Conservation (phyloP, 1,140 invertebrate species). For the Psix sp. region DNA sequence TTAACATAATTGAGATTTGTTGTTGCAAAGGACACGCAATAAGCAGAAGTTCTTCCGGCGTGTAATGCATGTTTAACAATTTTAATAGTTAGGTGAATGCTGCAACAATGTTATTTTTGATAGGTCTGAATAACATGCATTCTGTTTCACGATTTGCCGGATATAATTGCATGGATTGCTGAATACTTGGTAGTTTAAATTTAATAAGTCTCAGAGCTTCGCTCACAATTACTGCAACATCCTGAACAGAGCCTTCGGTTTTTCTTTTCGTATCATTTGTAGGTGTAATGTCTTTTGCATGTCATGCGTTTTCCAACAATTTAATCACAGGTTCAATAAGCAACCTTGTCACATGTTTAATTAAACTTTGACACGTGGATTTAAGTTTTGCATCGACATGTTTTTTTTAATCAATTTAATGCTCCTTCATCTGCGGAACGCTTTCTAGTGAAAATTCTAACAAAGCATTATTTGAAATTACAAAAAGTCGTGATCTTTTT, state of each 20-base stretch:
- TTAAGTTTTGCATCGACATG: slow-evolving; percentile 96
- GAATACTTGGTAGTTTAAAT: slow-evolving; percentile 86
- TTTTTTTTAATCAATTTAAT: slow-evolving; percentile 94
- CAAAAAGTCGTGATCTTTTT: slow-evolving; percentile 91
- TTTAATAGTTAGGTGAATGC: slow-evolving; percentile 90
- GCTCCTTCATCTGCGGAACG: slow-evolving; percentile 93
- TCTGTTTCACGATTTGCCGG: slow-evolving; percentile 97
- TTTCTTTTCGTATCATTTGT: slow-evolving; percentile 71
- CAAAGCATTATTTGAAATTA: slow-evolving; percentile 92
- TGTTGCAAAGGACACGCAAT: slow-evolving; percentile 93
- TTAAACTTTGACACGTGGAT: slow-evolving; percentile 92
- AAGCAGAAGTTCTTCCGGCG: slow-evolving; percentile 87
- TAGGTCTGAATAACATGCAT: slow-evolving; percentile 94
- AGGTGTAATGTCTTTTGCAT: slow-evolving; percentile 60
- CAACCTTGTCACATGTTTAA: slow-evolving; percentile 86
- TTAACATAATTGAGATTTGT: slow-evolving; percentile 92
- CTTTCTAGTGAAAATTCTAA: slow-evolving; percentile 94
- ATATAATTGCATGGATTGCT: slow-evolving; percentile 94
- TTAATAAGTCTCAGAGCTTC: slow-evolving; percentile 86
- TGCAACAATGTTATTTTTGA: slow-evolving; percentile 94
- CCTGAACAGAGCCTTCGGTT: slow-evolving; percentile 76
- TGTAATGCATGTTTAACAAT: slow-evolving; percentile 85
- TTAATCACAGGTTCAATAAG: slow-evolving; percentile 85
- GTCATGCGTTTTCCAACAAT: slow-evolving; percentile 83
- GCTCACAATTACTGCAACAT: slow-evolving; percentile 72